Percentiles rank a stretch among this genome's conserved stretches.
Evolutionary conservation across 1,140 invertebrate genomes (phyloP).

Genomic region (Littorina saxatilis): DNA sequence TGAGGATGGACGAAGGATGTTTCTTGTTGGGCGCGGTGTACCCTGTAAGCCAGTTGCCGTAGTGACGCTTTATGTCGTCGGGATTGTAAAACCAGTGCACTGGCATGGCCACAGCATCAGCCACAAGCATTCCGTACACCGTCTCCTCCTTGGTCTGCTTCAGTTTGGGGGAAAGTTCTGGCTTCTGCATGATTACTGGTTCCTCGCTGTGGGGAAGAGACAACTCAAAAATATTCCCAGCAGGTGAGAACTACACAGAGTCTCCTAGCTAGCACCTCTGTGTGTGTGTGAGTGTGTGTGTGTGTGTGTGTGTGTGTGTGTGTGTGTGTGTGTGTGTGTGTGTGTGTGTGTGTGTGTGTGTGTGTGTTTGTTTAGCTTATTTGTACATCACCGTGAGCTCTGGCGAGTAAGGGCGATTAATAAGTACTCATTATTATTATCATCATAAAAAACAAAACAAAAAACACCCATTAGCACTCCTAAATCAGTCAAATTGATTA

Average conservation of each 20-base stretch:
- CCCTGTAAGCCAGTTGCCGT: constrained; percentile 66
- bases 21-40: constrained; percentile 62
- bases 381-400: too few species aligned
- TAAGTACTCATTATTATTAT: too few species aligned
- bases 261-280: too few species aligned
- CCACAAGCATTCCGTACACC: constrained; percentile 65
- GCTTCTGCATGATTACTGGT: constrained; percentile 40
- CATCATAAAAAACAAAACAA: too few species aligned
- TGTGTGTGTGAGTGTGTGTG: neutral
- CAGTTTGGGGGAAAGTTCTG: constrained; percentile 50
- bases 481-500: too few species aligned
- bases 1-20: constrained; percentile 67
- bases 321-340: neutral
- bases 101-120: constrained; percentile 70
- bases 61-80: constrained; percentile 61
- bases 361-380: neutral
- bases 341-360: neutral
- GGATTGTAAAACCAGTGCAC: constrained; percentile 71
- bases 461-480: too few species aligned
- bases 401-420: too few species aligned
- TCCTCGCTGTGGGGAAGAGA: constrained; percentile 1
- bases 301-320: neutral
- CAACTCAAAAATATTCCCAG: neutral
- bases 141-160: constrained; percentile 59
- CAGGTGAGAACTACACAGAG: neutral